Evolutionary conservation across 2,113 vertebrate species (phyloP), one percentile per base, ranked within the genome.

Genomic region (Zeus faber): DNA sequence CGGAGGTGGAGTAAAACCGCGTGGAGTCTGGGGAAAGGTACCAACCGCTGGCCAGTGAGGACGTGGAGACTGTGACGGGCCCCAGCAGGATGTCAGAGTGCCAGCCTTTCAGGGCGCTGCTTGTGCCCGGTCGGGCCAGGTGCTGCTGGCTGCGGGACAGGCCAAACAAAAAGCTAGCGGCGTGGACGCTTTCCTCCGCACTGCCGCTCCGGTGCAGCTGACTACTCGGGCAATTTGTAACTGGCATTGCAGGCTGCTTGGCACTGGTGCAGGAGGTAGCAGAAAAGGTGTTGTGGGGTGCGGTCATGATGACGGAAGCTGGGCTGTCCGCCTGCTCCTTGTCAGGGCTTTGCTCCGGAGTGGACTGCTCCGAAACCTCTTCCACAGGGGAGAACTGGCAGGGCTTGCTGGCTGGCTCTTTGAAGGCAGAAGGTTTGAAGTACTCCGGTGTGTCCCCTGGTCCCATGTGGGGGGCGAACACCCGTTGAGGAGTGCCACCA

Each of bases 371-470:
- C 0, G 93, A 95, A 0, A 98, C 94, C 59, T 97, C 95, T 83
- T 92, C 88, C 13, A 97, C 94, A 0, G 95, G 93, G 0, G 94
- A 97, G 89, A 97, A 98, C 82, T 97, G 94, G 54, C 93, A 93
- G 3, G 88, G 67, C 50, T 95, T 96, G 74, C 59, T 58, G 0
- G 89, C 79, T 1, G 76, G 23, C 10, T 97, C 95, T 25, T 94
- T 89, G 21, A 85, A 71, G 0, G 65, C 11, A 0, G 92, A 23
- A 0, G 91, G 76, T 56, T 93, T 95, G 76, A 90, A 94, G 76
- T 85, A 91, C 0, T 95, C 92, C 2, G 71, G 18, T 2, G 63
- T 26, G 2, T 93, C 93, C 24, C 88, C 92, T 0, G 85, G 8
- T 0, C 53, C 21, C 0, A 45, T 48, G 11, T 72, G 65, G n/a